Conservation (phyloP, 2,797 vertebrate species). For the Argya squamiceps region DNA sequence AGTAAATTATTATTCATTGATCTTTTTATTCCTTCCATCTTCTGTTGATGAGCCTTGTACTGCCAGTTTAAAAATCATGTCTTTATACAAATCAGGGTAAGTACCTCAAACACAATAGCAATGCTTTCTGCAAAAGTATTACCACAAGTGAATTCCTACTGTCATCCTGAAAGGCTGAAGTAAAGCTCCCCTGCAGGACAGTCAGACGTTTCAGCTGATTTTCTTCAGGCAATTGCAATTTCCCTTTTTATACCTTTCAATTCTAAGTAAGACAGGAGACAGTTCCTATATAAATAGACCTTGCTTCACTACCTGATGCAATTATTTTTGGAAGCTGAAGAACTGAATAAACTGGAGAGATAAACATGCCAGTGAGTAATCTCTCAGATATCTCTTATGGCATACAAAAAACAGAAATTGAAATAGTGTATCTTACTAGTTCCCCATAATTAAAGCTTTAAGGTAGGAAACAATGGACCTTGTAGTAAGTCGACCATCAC, state of each 20-base stretch:
- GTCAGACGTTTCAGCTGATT: not conserved
- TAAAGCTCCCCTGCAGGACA: not conserved
- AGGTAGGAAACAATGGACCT: not conserved
- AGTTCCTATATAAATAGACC: not conserved
- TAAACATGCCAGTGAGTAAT: not conserved
- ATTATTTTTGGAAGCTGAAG: not conserved
- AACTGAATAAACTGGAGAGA: not conserved
- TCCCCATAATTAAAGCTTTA: not conserved
- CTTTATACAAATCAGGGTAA: not conserved
- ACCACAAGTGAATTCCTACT: not conserved
- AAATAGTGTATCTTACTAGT: rapidly evolving
- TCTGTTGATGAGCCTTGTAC: not conserved
- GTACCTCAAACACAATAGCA: not conserved
- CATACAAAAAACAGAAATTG: not conserved
- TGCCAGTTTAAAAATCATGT: not conserved
- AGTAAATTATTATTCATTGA: not conserved
- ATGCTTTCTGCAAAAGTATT: not conserved
- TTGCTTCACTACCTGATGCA: not conserved
- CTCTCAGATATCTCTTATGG: not conserved
- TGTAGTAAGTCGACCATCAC: not conserved
- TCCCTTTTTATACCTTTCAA: not conserved
- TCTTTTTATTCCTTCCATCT: not conserved
- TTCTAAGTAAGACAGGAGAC: not conserved
- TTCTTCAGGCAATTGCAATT: not conserved
- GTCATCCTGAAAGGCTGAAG: not conserved